A percentile compares a stretch with the other conserved stretches of the same genome.
These are phyloP conservation scores for Macrobrachium rosenbergii DNA, from an alignment of 1,140 invertebrate species.

Conservation along the genomic window DNA sequence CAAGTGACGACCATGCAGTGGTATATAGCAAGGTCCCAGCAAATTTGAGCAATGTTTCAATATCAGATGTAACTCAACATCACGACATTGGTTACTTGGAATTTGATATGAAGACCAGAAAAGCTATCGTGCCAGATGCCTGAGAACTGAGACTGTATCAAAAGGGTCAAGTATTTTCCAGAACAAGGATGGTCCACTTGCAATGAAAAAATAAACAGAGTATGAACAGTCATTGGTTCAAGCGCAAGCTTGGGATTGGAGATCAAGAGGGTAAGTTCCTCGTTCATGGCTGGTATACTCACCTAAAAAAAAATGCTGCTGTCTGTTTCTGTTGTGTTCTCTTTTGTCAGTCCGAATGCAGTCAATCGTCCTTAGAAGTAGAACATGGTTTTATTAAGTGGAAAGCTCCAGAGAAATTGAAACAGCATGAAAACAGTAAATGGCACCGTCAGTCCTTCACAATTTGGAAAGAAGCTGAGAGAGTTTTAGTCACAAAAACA, in stretches of 20 bases:
- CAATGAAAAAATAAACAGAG: background rate
- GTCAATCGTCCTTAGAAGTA: background rate
- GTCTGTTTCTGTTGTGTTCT: slow-evolving; percentile 22
- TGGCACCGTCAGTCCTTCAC: too few species aligned
- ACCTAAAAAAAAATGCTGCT: background rate
- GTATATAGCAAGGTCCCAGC: too few species aligned
- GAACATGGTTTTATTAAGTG: too few species aligned
- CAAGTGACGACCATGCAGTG: too few species aligned
- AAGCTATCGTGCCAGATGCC: too few species aligned
- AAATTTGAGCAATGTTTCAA: background rate
- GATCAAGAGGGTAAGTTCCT: too few species aligned
- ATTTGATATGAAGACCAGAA: too few species aligned
- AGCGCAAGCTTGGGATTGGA: too few species aligned
- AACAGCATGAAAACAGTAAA: background rate
- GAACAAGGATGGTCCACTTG: background rate
- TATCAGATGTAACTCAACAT: slow-evolving; percentile 8
- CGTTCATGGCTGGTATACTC: background rate
- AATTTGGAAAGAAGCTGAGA: too few species aligned
- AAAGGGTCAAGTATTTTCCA: background rate
- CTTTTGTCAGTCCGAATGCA: too few species aligned
- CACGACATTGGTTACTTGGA: background rate
- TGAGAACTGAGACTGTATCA: slow-evolving; percentile 2
- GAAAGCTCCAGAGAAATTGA: background rate
- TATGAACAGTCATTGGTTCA: background rate
- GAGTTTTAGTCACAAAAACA: too few species aligned